These are phyloP conservation scores for Sebastes kiyomatsui DNA, from an alignment of 2,797 vertebrate species.

Conservation along the genomic window DNA sequence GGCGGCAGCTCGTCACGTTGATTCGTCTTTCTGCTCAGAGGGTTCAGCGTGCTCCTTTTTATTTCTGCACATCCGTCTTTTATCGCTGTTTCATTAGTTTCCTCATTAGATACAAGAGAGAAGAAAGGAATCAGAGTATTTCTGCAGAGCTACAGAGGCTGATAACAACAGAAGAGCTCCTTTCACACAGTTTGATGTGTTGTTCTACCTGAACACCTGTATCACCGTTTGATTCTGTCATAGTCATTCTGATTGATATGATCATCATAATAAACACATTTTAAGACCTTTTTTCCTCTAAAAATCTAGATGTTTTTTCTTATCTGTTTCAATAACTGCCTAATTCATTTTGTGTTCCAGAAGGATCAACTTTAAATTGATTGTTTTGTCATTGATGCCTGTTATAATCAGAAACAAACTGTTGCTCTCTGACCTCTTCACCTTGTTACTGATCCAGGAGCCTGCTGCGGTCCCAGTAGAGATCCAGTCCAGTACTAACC, in stretches of 20 bases:
- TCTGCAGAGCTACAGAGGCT: not conserved
- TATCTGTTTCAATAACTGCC: not conserved
- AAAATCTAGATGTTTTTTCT: not conserved
- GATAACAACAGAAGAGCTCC: not conserved
- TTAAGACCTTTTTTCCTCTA: not conserved
- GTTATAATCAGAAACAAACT: not conserved
- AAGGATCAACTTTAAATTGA: not conserved
- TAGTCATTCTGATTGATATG: not conserved
- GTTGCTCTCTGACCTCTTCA: not conserved
- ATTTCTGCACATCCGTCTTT: slow-evolving; percentile 7
- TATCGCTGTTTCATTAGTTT: slow-evolving; percentile 19
- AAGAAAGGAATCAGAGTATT: not conserved
- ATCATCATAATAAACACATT: not conserved
- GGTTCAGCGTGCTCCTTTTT: not conserved
- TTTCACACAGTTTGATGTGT: not conserved
- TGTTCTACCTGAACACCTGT: not conserved
- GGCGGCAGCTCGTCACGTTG: not conserved
- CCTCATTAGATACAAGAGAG: slow-evolving; percentile 13
- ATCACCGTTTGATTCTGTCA: not conserved
- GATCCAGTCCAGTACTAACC: not conserved
- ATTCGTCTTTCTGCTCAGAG: not conserved
- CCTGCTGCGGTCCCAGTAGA: not conserved
- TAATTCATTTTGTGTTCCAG: not conserved
- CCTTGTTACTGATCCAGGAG: not conserved
- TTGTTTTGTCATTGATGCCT: not conserved